Percentiles rank a stretch among this genome's conserved stretches.
These are phyloP conservation scores for Platycheirus rosarum DNA, from an alignment of 2,888 invertebrate species.

Conservation along the genomic window DNA sequence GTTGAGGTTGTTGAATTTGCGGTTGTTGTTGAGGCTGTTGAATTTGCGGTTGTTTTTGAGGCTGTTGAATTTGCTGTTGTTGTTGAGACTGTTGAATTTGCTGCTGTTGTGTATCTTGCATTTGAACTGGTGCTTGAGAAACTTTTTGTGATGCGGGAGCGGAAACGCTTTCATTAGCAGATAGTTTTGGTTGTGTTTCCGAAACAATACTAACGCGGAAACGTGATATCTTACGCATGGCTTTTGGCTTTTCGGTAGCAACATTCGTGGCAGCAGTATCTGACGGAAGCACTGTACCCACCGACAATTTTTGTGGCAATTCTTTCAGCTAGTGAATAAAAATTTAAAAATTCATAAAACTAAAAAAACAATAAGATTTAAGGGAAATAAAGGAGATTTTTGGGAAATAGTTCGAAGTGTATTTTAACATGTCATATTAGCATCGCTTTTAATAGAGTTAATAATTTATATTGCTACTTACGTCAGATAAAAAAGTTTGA, in stretches of 20 bases:
- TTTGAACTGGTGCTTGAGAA: conserved; percentile 43
- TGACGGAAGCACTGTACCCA: conserved; percentile 8
- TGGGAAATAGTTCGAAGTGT: too few relatives aligned
- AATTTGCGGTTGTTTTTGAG: conserved; percentile 42
- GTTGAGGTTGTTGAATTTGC: conserved; percentile 36
- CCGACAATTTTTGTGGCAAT: conserved; percentile 69
- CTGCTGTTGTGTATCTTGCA: conserved; percentile 13
- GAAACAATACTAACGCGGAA: conserved; percentile 68
- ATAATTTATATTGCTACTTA: too few relatives aligned
- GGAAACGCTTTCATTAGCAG: conserved; percentile 47
- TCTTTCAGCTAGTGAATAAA: conserved; percentile 68
- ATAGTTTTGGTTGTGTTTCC: conserved; percentile 42
- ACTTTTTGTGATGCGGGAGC: conserved; percentile 62
- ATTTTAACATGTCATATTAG: too few relatives aligned
- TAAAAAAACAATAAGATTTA: too few relatives aligned
- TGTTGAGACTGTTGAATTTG: conserved; percentile 24
- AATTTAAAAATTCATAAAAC: neutral
- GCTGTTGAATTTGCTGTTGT: conserved; percentile 30
- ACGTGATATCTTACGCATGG: conserved; percentile 56
- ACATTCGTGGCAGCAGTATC: conserved; percentile 1
- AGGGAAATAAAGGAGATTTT: too few relatives aligned
- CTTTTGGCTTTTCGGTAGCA: conserved; percentile 19
- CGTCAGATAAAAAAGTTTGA: conserved; percentile 12
- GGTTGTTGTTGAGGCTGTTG: conserved; percentile 22
- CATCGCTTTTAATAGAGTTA: too few relatives aligned